phyloP scores from a whole-genome alignment of 2,113 vertebrate genomes.

The Herpetotheres cachinnans region DNA sequence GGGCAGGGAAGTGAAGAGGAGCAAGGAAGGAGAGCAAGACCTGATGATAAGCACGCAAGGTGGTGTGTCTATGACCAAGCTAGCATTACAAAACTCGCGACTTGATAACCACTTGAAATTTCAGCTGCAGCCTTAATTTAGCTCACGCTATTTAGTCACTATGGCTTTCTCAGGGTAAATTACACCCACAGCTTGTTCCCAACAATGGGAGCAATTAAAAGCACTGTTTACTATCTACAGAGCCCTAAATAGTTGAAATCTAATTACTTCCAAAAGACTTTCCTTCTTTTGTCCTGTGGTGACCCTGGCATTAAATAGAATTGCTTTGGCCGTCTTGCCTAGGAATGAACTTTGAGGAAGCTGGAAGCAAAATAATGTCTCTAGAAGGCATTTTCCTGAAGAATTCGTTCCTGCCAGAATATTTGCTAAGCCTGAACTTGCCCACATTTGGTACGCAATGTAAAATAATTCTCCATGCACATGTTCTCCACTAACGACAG shows the following conservation, averaged over 20 bases:
- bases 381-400: conserved; percentile 65
- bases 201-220: conserved; percentile 54
- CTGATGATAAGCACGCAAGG: not conserved
- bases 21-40: not conserved
- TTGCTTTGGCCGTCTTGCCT: conserved; percentile 24
- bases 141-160: not conserved
- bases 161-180: not conserved
- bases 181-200: not conserved
- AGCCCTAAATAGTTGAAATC: conserved; percentile 38
- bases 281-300: conserved; percentile 54
- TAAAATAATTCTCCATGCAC: conserved; percentile 32
- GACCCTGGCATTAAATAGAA: conserved; percentile 48
- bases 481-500: not conserved
- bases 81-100: not conserved
- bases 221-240: conserved; percentile 42
- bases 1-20: not conserved
- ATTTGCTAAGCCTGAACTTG: conserved; percentile 53
- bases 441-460: conserved; percentile 62
- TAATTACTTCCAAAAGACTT: conserved; percentile 65
- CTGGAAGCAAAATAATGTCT: conserved; percentile 56
- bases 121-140: conserved; percentile 3
- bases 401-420: conserved; percentile 31
- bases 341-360: conserved; percentile 55
- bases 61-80: not conserved
- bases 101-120: conserved; percentile 14